Base-by-base conservation (phyloP, 2,888 invertebrate genomes). In the Biston stratarius region DNA sequence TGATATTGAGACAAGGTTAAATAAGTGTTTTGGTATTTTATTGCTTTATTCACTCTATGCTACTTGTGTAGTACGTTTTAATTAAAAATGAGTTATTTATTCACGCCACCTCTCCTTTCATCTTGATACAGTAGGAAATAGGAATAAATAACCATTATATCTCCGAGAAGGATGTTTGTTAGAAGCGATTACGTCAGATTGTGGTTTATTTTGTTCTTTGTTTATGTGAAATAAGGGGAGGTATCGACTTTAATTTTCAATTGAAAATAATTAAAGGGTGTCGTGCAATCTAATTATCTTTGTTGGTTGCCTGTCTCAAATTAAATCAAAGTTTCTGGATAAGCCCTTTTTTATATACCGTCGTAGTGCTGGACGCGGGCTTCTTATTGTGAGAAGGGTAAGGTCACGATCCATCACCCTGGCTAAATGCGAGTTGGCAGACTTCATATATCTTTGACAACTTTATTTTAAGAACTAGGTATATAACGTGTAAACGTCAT, bases 61-160 rank as follows among this genome's bases (percentile, higher is more conserved):
- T 24, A 14, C 40, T 24, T 52, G 48, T 24, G 24, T 24, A 24
- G 24, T 38, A 61, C 64, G 57, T 62, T 83, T 81, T 83, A 84
- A 84, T 84, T 83, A 81, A 79, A 81, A 82, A 80, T 83, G 74
- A 80, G 74, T 81, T 82, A 84, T 83, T 82, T 81, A 83, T 83
- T 76, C 78, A 69, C 69, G 59, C 57, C 70, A 67, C 58, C 52
- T 72, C 68, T 67, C 52, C 72, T 75, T 70, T 72, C 61, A 70
- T 69, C 66, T 70, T 64, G 66, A 67, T 67, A 70, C 47, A 63
- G 61, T 38, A 44, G 49, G 58, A 72, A 63, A 58, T 38, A 44
- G 49, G 58, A 72, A 73, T 64, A 74, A 70, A 69, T 67, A 73
- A 67, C 64, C 70, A 69, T 9, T 64, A 24, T 64, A 69, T 58